Evolutionary conservation across 2,113 vertebrate genomes (phyloP).

Genomic region (Hyperopisus bebe): DNA sequence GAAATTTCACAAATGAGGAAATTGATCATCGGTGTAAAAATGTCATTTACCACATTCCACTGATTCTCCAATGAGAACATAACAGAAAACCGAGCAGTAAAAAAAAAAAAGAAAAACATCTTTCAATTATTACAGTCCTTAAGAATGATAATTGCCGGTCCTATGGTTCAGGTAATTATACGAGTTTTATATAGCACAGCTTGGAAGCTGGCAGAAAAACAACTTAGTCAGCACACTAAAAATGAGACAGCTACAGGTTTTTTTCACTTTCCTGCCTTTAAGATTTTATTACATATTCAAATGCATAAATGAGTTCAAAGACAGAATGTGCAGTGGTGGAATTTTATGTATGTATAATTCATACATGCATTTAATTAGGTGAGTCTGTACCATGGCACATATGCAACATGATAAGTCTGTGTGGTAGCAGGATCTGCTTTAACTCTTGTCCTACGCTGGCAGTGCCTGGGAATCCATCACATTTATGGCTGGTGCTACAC

Average conservation of each 20-base stretch:
- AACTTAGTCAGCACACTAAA: background rate
- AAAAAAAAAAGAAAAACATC: background rate
- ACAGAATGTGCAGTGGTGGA: background rate
- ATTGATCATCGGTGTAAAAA: background rate
- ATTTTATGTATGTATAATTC: background rate
- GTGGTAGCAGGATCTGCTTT: background rate
- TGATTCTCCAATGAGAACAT: background rate
- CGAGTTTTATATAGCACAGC: background rate
- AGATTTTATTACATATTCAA: background rate
- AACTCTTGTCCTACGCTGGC: background rate
- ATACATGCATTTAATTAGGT: background rate
- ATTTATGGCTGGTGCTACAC: constrained; percentile 48
- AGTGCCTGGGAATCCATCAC: background rate
- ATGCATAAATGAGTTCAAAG: background rate
- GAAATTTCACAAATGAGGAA: background rate
- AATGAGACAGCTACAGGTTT: background rate
- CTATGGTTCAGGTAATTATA: constrained; percentile 10
- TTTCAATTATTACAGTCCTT: background rate
- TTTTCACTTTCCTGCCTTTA: background rate
- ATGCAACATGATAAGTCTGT: background rate
- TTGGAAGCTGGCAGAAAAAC: background rate
- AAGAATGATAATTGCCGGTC: background rate
- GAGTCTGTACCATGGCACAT: background rate
- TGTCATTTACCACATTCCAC: background rate
- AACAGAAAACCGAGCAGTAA: background rate